phyloP scores from a whole-genome alignment of 2,888 invertebrate species.

The Diadegma fenestrale region DNA sequence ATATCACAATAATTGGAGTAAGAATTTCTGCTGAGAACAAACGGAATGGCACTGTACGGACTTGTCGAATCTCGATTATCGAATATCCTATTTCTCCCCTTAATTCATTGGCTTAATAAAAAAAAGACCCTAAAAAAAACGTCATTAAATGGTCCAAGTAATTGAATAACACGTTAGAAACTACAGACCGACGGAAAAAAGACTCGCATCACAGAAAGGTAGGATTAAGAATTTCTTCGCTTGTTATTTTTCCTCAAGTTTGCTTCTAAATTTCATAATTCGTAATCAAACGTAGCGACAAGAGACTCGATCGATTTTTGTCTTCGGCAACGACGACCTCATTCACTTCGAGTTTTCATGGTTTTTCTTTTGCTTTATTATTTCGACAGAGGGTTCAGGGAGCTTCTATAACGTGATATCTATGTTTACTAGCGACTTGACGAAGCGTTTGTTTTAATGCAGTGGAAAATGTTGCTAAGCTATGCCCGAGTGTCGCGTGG shows the following conservation, averaged over 20 bases:
- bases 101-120: constrained; percentile 42
- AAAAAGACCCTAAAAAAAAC: constrained; percentile 46
- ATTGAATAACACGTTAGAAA: constrained; percentile 48
- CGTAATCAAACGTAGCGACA: constrained; percentile 38
- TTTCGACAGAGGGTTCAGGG: constrained; percentile 67
- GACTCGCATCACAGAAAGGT: constrained; percentile 65
- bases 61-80: constrained; percentile 73
- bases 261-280: constrained; percentile 13
- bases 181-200: constrained; percentile 56
- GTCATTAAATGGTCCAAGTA: constrained; percentile 51
- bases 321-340: not conserved
- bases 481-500: constrained; percentile 65
- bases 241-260: constrained; percentile 20
- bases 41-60: constrained; percentile 82
- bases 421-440: constrained; percentile 76
- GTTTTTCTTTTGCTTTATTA: not conserved
- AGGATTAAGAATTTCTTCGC: constrained; percentile 40
- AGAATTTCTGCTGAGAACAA: constrained; percentile 78
- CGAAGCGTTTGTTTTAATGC: constrained; percentile 61
- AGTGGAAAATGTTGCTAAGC: constrained; percentile 71
- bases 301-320: constrained; percentile 29
- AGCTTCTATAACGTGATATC: constrained; percentile 82
- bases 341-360: not conserved
- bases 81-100: constrained; percentile 33
- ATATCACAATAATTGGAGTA: constrained; percentile 82